Conservation (phyloP, 2,113 vertebrate species). For the Hymenochirus boettgeri region DNA sequence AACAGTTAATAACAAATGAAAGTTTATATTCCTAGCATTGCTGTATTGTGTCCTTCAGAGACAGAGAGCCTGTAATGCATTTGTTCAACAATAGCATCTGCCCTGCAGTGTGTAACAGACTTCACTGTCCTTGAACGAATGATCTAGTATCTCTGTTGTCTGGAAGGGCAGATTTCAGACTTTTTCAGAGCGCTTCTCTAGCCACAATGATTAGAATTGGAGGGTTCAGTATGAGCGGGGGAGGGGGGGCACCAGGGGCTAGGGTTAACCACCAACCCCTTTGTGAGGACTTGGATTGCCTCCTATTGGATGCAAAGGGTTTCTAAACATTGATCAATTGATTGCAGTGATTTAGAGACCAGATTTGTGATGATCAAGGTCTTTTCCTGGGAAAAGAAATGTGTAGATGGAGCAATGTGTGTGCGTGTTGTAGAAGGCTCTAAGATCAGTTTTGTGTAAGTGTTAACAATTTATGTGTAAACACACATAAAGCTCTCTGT, state of each 20-base stretch:
- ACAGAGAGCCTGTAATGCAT: conserved; percentile 18
- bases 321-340: neutral
- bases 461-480: neutral
- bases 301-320: neutral
- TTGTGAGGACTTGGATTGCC: neutral
- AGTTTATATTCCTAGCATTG: conserved; percentile 12
- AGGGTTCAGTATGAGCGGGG: neutral
- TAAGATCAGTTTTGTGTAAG: conserved; percentile 7
- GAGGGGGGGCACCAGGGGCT: neutral
- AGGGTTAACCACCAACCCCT: neutral
- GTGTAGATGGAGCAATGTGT: neutral
- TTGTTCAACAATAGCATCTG: conserved; percentile 1
- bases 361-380: neutral
- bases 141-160: neutral
- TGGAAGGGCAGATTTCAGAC: neutral
- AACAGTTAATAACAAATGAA: conserved; percentile 26
- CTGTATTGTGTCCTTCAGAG: neutral
- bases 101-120: neutral
- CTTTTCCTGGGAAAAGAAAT: neutral
- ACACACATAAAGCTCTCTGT: neutral
- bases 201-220: neutral
- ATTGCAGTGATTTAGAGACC: neutral
- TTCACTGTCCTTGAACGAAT: neutral
- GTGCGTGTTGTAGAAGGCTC: conserved; percentile 5
- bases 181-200: neutral